A percentile compares a stretch with the other conserved stretches of the same genome.
Conservation (phyloP, 2,113 vertebrate species). For the Maccullochella peelii region DNA sequence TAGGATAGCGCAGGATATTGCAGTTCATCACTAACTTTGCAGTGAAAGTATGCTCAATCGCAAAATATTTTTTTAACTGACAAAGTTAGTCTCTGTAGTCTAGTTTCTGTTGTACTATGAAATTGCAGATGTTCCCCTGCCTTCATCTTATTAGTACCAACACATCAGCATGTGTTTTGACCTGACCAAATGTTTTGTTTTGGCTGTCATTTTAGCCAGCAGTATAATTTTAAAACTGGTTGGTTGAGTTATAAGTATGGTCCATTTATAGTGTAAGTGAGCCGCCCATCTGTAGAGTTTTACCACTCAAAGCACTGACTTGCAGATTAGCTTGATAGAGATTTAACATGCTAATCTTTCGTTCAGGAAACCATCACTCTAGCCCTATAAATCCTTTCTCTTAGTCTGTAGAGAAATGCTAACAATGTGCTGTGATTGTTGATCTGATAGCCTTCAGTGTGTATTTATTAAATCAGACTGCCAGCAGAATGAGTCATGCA, state of each 20-base stretch:
- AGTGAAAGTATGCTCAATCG: neutral
- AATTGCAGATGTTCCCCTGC: neutral
- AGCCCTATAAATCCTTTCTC: neutral
- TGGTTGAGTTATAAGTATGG: constrained; percentile 39
- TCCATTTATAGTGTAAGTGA: neutral
- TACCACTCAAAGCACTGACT: neutral
- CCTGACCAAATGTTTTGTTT: constrained; percentile 3
- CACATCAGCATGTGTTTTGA: neutral
- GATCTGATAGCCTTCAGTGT: neutral
- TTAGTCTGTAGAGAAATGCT: neutral
- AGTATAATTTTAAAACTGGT: constrained; percentile 45
- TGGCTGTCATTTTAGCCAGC: neutral
- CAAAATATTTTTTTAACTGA: neutral
- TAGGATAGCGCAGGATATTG: neutral
- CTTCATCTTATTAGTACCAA: neutral
- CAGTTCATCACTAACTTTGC: neutral
- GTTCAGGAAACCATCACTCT: neutral
- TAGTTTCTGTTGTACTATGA: neutral
- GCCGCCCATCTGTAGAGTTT: constrained; percentile 28
- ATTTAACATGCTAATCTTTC: neutral
- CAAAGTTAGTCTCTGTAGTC: neutral
- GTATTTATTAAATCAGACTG: neutral
- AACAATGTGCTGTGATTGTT: neutral
- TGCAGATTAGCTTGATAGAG: neutral
- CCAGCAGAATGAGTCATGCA: neutral